Percentiles rank a stretch among this genome's conserved stretches.
phyloP scores from a whole-genome alignment of 2,797 vertebrate genomes.

The Enteromius argenteus region DNA sequence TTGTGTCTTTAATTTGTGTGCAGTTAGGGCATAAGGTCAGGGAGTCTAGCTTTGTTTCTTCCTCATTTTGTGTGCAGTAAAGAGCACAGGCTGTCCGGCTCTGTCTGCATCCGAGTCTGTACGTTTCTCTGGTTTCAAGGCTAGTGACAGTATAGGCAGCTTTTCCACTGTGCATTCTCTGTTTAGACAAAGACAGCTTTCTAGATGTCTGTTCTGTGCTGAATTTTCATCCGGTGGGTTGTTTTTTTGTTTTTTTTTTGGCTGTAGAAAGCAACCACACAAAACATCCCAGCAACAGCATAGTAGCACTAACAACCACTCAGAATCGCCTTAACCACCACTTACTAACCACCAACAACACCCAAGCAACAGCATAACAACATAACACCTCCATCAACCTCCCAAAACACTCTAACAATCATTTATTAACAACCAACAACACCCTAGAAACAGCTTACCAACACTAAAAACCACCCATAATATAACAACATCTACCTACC shows the following conservation, averaged over 20 bases:
- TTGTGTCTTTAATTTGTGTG: constrained; percentile 17
- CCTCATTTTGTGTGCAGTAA: constrained; percentile 23
- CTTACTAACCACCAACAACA: neutral
- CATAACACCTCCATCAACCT: neutral
- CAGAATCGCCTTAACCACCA: neutral
- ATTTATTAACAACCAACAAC: neutral
- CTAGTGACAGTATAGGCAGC: constrained; percentile 4
- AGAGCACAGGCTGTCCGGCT: neutral
- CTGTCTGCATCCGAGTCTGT: constrained; percentile 36
- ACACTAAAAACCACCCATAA: neutral
- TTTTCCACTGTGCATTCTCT: constrained; percentile 13
- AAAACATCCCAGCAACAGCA: neutral
- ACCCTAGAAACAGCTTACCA: neutral
- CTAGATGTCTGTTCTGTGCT: neutral
- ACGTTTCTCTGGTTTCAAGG: constrained; percentile 19
- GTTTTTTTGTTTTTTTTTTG: neutral
- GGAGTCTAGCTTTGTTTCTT: constrained; percentile 7
- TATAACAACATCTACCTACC: neutral
- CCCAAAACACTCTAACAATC: neutral
- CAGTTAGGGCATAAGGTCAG: constrained; percentile 21
- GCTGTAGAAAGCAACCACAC: neutral
- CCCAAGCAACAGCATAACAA: neutral
- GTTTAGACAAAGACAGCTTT: neutral
- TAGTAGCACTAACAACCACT: neutral
- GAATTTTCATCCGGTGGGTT: neutral